phyloP scores from a whole-genome alignment of 2,113 vertebrate species.

The Piaya cayana region DNA sequence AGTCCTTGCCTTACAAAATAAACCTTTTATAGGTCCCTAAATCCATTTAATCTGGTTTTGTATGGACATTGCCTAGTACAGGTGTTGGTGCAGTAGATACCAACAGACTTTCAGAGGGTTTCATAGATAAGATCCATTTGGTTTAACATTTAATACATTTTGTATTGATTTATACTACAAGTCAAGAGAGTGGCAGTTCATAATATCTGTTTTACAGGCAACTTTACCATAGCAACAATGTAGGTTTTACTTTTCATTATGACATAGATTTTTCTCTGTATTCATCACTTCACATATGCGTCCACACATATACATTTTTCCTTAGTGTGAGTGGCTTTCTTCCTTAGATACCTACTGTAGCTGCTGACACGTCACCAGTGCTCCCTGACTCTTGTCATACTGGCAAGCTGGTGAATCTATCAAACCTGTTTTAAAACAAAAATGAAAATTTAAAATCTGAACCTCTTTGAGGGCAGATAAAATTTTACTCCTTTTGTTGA shows the following conservation, averaged over 20 bases:
- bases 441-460: neutral
- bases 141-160: neutral
- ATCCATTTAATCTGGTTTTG: neutral
- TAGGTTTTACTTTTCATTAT: neutral
- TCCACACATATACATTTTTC: accelerated
- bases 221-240: neutral
- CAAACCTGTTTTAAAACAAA: neutral
- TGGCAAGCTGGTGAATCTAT: neutral
- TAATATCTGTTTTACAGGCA: neutral
- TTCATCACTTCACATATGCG: neutral
- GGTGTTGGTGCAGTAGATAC: neutral
- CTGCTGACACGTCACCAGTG: neutral
- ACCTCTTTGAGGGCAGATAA: neutral
- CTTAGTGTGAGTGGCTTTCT: neutral
- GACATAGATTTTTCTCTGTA: neutral
- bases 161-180: neutral
- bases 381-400: neutral
- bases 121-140: neutral
- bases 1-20: neutral
- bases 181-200: neutral
- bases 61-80: neutral
- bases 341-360: neutral
- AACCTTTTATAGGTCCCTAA: neutral
- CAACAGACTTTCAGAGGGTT: neutral
- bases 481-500: accelerated